Base-by-base conservation (phyloP, 2,797 vertebrate species). In the Echeneis naucrates region DNA sequence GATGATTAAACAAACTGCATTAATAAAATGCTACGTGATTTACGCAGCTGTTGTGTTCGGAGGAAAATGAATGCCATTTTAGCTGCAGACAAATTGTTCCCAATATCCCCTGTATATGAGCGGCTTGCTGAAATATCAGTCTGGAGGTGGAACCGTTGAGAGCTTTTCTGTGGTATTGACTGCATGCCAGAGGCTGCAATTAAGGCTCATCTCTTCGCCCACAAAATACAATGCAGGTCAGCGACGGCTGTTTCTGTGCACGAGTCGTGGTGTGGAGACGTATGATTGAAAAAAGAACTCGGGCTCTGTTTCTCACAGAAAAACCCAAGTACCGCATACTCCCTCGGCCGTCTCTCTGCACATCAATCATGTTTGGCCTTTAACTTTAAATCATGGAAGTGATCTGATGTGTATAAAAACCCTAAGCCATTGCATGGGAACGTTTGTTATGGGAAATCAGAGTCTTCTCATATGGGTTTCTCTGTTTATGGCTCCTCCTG, bases 1-100 rank as follows among this genome's bases (percentile, higher is more conserved):
- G 12, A 27, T 50, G 66, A 85, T 84, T 74, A 83, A 83, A 86
- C 77, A 86, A 85, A 88, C 85, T 63, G 52, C 52, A 69, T 81
- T 80, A 68, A 78, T 67, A 19, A 73, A 70, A 87, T 16, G 63
- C n/a, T 58, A 56, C 27, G 13, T 77, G 83, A 90, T 89, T 92
- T 86, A 78, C 59, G 44, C 84, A 73, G 80, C 85, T 83, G 90
- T 80, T 48, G 57, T 44, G 74, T 82, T 76, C 73, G 65, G 78
- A 87, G 83, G 27, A 19, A 64, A 72, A 88, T 90, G 84, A 85
- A 88, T 90, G 70, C 52, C 11, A 47, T 86, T 69, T 70, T 14
- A 81, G 67, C 81, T 75, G 67, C 52, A 58, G 17, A 54, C 32
- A 56, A 69, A 78, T 47, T 21, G 23, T 57, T 57, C 75, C 78